These are phyloP conservation scores for Steatornis caripensis DNA, from an alignment of 2,113 vertebrate species.

Conservation along the genomic window DNA sequence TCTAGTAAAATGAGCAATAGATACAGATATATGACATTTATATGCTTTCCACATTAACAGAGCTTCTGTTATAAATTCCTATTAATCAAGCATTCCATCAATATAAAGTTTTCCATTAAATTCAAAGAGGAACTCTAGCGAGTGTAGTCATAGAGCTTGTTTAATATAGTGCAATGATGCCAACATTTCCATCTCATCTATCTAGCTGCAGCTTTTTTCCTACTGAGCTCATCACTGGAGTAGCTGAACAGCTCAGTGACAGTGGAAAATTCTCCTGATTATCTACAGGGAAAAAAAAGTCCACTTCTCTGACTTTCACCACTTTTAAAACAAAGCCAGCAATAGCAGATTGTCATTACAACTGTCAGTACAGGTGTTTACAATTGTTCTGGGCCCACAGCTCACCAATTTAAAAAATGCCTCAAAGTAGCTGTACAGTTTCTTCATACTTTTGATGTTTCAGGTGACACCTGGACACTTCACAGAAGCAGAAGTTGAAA, in stretches of 20 bases:
- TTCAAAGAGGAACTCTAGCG: slow-evolving; percentile 4
- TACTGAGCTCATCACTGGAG: background rate
- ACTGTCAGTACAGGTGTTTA: background rate
- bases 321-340: background rate
- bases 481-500: background rate
- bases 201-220: background rate
- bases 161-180: slow-evolving; percentile 45
- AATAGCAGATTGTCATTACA: background rate
- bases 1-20: background rate
- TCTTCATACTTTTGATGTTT: background rate
- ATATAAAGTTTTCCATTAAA: slow-evolving; percentile 56
- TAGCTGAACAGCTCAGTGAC: slow-evolving; percentile 13
- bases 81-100: slow-evolving; percentile 47
- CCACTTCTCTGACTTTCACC: background rate
- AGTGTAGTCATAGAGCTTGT: slow-evolving; percentile 25
- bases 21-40: slow-evolving; percentile 19
- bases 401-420: background rate
- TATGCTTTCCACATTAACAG: slow-evolving; percentile 32
- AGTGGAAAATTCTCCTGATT: background rate
- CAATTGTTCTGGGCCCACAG: background rate
- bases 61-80: slow-evolving; percentile 46
- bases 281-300: background rate
- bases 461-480: background rate
- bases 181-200: slow-evolving; percentile 28
- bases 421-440: background rate